Base-by-base conservation (phyloP, 2,113 vertebrate genomes). In the Cyanoderma ruficeps region DNA sequence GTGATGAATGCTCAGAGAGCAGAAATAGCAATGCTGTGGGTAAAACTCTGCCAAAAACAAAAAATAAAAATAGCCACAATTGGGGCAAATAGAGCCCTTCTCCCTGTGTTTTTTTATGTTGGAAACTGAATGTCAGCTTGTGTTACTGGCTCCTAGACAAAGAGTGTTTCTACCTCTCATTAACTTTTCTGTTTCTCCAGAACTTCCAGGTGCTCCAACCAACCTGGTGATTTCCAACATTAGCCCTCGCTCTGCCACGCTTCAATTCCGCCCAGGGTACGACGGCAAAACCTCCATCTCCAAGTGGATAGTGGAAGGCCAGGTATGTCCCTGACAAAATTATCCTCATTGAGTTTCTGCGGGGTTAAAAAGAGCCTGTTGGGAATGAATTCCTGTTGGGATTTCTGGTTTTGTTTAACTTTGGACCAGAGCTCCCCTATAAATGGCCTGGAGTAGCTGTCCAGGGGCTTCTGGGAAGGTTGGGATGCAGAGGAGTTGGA, bases 171-270 rank as follows among this genome's bases (percentile, higher is more conserved):
- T 52, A 31, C 18, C 12, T 76, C 39, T 80, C 22, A 13, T 11
- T 61, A 65, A 2, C 5, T 20, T 76, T 88, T 70, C 21, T 61
- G 1, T 44, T 63, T 57, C 28, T 82, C 20, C 71, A 99, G 99
- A 99, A 65, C 99, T 99, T 86, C 99, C 99, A 12, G 99, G 99
- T 9, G 98, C 98, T 39, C 99, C 99, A 1, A 98, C 98, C 70
- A 99, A 99, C 89, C 97, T 99, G 56, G 98, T 99, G 94, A 99
- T 99, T 75, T 99, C 99, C 95, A 99, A 99, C 97, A 99, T 99
- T 94, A 99, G 99, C 95, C 99, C 99, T 61, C 99, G 98, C 47
- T 98, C 99, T 1, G 99, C 98, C 84, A 99, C 98, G 0, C 98
- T 99, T 7, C 98, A 98, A 37, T 99, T 99, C 98, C 98, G 98